Conservation (phyloP, 2,888 invertebrate genomes). For the Microctonus brassicae region DNA sequence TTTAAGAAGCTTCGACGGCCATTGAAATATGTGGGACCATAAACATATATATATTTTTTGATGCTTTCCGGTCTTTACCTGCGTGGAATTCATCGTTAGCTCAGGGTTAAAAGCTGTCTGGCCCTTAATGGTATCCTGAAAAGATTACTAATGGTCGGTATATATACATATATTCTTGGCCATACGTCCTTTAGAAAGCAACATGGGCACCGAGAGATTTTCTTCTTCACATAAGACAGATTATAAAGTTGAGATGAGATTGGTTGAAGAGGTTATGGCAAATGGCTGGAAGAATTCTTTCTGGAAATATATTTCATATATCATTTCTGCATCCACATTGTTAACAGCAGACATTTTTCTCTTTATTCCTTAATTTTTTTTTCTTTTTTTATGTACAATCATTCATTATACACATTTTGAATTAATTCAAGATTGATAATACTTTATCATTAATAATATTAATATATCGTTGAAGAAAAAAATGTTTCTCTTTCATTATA, state of each 20-base stretch:
- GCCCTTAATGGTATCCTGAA: conserved; percentile 12
- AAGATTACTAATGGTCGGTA: conserved; percentile 37
- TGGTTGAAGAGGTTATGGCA: not conserved
- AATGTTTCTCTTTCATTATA: not conserved
- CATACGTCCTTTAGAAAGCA: not conserved
- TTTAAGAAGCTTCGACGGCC: not conserved
- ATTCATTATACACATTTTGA: not conserved
- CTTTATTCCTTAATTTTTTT: conserved; percentile 8
- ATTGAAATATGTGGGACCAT: not conserved
- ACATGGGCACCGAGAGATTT: not conserved
- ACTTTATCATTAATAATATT: not conserved
- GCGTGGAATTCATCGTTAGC: not conserved
- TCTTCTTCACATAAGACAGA: conserved; percentile 3
- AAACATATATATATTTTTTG: not conserved
- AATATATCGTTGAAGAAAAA: not conserved
- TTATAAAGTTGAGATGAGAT: conserved; percentile 26
- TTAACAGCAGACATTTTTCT: not conserved
- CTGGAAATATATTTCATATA: conserved; percentile 29
- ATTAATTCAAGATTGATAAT: not conserved
- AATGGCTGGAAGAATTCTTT: not conserved
- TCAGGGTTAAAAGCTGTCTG: conserved; percentile 3
- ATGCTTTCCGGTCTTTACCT: conserved; percentile 4
- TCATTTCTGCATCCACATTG: conserved; percentile 22
- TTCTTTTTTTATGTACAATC: conserved; percentile 11
- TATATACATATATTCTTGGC: too few species aligned